Evolutionary conservation across 2,113 vertebrate species (phyloP).

Genomic region (Myotis brandtii): DNA sequence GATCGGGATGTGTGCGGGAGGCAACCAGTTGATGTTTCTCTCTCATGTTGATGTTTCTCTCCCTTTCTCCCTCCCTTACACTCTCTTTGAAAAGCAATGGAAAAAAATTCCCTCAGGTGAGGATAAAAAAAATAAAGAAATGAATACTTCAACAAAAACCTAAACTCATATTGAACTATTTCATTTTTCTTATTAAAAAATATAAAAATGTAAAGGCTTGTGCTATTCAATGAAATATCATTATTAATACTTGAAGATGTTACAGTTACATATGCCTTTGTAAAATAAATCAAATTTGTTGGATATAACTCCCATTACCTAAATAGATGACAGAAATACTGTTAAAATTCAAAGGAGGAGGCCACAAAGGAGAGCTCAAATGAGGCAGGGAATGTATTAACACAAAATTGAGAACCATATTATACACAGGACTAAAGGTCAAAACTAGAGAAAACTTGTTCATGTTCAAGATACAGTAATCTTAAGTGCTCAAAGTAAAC

Average conservation of each 20-base stretch:
- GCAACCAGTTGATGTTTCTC: too few relatives aligned
- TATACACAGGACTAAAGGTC: slow-evolving; percentile 83
- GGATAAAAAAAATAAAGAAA: not conserved
- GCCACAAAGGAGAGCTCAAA: slow-evolving; percentile 47
- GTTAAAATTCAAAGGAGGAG: slow-evolving; percentile 30
- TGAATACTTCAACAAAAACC: slow-evolving; percentile 11
- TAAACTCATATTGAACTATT: not conserved
- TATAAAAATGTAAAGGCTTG: not conserved
- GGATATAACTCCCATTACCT: not conserved
- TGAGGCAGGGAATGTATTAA: slow-evolving; percentile 74
- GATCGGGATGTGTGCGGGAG: too few relatives aligned
- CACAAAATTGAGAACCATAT: slow-evolving; percentile 77
- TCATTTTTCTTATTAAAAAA: slow-evolving; percentile 12
- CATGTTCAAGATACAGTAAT: slow-evolving; percentile 82
- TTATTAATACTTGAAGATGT: not conserved
- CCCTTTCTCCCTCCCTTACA: too few relatives aligned
- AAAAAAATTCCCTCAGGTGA: too few relatives aligned
- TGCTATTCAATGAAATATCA: not conserved
- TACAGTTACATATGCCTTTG: not conserved
- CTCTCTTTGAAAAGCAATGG: too few relatives aligned
- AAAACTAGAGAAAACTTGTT: slow-evolving; percentile 81
- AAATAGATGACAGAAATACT: slow-evolving; percentile 16
- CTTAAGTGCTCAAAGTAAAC: slow-evolving; percentile 86
- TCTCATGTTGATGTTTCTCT: too few relatives aligned
- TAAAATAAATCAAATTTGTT: not conserved